Percentiles rank a stretch among this genome's conserved stretches.
Evolutionary conservation across 2,797 vertebrate species (phyloP).

Genomic region (Acanthurus lineatus): DNA sequence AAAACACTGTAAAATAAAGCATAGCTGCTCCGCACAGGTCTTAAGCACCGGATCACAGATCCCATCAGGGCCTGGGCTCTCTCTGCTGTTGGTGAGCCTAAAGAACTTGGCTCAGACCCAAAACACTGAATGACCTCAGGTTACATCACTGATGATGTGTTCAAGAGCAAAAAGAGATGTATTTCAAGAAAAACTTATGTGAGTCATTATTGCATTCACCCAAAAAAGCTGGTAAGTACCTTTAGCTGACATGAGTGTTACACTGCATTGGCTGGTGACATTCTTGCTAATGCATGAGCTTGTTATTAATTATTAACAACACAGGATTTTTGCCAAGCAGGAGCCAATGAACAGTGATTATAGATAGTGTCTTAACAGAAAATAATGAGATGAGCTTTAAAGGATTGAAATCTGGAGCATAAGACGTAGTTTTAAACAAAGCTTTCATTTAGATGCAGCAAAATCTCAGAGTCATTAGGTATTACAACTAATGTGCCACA

Average conservation of each 20-base stretch:
- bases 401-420: neutral
- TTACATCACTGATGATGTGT: too few species aligned
- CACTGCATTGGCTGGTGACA: neutral
- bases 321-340: neutral
- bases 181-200: neutral
- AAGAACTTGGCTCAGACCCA: too few species aligned
- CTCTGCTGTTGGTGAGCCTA: too few species aligned
- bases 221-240: neutral
- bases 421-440: neutral
- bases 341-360: neutral
- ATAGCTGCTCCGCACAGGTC: too few species aligned
- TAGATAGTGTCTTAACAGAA: neutral
- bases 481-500: neutral
- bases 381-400: neutral
- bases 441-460: neutral
- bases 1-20: too few species aligned
- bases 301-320: neutral
- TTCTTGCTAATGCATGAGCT: neutral
- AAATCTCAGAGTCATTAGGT: neutral
- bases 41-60: too few species aligned
- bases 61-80: too few species aligned
- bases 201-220: neutral
- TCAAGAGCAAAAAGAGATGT: neutral
- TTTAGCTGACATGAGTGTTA: neutral
- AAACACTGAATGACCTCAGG: too few species aligned